Base-by-base conservation (phyloP, 2,113 vertebrate genomes). In the Siniperca knerii region DNA sequence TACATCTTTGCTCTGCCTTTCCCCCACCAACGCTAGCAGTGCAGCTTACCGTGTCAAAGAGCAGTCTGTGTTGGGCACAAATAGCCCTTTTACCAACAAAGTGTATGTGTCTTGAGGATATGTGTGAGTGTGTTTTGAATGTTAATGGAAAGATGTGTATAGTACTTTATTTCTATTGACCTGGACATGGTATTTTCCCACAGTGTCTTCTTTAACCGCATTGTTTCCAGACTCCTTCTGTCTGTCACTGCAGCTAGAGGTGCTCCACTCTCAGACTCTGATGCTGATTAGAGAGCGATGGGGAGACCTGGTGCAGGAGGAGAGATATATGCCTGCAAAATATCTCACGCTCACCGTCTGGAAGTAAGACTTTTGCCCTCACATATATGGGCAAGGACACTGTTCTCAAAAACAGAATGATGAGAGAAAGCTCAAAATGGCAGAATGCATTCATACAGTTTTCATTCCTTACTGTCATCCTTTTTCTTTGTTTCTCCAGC, bases 301-400 rank as follows among this genome's bases (percentile, higher is more conserved):
- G 98, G 98, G 98, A n/a, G 98, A 99, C 94, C 96, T 99, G 60
- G 98, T 99, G 82, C 98, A 99, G 89, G 98, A 99, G 87, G 98
- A 99, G 93, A 95, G 97, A 88, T 99, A 99, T 44, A 83, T 97
- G 61, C 96, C 98, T 4, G 98, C 98, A 67, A 99, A 99, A 94
- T 98, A 97, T 90, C 98, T 99, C 88, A 98, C 97, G 0, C 96
- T 99, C 37, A 95, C 96, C 55, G 98, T 99, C 91, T 99, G 98
- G 98, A 99, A 99, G 98, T 99, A 98, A 96, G 98, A 81, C 48
- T 15, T 80, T 80, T n/a, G 3, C 33, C 9, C 9, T 65, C 4
- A 46, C 20, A 25, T 48, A 18, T 18, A 2, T 60, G 15, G 5
- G 40, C 55, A 21, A 37, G 35, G 8, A 81, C 68, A 23, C 55